Conservation (phyloP, 1,140 invertebrate species). For the Helicoverpa armigera region DNA sequence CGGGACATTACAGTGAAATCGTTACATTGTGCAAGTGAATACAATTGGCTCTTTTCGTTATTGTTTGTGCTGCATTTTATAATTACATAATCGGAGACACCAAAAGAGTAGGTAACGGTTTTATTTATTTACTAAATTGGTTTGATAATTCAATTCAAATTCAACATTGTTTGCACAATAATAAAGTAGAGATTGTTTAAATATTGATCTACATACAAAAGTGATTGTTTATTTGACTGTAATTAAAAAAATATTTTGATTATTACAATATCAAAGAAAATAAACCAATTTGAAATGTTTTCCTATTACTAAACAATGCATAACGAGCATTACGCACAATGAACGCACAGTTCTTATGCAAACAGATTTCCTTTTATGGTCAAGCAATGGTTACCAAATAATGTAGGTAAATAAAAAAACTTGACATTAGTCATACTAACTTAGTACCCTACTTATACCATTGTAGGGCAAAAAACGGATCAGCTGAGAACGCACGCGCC, state of each 20-base stretch:
- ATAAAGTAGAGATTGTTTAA: background rate
- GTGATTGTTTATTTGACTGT: too few species aligned
- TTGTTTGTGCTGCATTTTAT: slow-evolving; percentile 48
- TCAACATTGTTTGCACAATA: slow-evolving; percentile 1
- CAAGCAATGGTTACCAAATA: background rate
- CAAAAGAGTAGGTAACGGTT: slow-evolving; percentile 36
- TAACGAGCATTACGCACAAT: slow-evolving; percentile 10
- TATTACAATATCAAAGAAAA: background rate
- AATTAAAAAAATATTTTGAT: too few species aligned
- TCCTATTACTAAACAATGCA: background rate
- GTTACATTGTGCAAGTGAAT: slow-evolving; percentile 73
- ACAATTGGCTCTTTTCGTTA: slow-evolving; percentile 22
- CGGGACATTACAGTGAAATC: slow-evolving; percentile 57
- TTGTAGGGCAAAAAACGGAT: slow-evolving; percentile 47
- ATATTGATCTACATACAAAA: background rate
- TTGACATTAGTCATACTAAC: slow-evolving; percentile 29
- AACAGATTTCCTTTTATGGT: background rate
- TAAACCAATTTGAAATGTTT: background rate
- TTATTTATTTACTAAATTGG: slow-evolving; percentile 27
- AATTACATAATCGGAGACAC: slow-evolving; percentile 53
- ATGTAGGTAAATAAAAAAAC: background rate
- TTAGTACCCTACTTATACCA: slow-evolving; percentile 21
- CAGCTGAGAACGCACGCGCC: slow-evolving; percentile 55
- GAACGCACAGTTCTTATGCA: background rate
- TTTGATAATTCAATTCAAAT: background rate